Conservation (phyloP, 2,888 invertebrate species). For the Ennomos quercinarius region DNA sequence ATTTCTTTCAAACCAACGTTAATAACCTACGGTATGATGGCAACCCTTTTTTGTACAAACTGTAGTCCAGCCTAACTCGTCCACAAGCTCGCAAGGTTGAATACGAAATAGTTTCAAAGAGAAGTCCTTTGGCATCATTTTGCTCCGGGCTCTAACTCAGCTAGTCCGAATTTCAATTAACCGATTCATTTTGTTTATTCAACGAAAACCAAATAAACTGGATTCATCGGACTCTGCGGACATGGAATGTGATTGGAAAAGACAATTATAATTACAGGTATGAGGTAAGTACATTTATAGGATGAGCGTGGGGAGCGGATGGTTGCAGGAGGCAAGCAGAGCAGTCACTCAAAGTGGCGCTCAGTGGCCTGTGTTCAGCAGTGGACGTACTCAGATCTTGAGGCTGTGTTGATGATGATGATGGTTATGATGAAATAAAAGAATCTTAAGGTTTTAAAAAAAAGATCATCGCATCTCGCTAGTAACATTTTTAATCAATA, state of each 20-base stretch:
- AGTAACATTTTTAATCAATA: too few species aligned
- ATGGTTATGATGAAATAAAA: too few species aligned
- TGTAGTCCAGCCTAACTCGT: constrained; percentile 40
- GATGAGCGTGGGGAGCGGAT: too few species aligned
- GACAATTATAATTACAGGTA: not conserved
- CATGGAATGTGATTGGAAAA: constrained; percentile 8
- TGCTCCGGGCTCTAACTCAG: constrained; percentile 49
- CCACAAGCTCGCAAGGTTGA: constrained; percentile 48
- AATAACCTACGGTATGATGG: constrained; percentile 18
- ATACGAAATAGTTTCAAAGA: constrained; percentile 66
- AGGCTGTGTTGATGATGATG: too few species aligned
- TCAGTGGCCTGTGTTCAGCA: too few species aligned
- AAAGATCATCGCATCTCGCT: too few species aligned
- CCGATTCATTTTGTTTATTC: constrained; percentile 55
- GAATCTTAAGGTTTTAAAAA: too few species aligned
- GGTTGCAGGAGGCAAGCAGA: too few species aligned
- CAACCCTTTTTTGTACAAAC: constrained; percentile 16
- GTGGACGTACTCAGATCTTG: too few species aligned
- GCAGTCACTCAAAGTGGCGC: too few species aligned
- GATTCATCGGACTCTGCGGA: constrained; percentile 15
- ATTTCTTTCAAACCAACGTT: constrained; percentile 17
- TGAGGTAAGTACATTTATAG: too few species aligned
- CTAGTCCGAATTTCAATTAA: constrained; percentile 68
- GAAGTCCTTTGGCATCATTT: constrained; percentile 60
- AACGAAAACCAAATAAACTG: constrained; percentile 30